These are phyloP conservation scores for Ceratitis capitata DNA, from an alignment of 1,140 invertebrate genomes.

Conservation along the genomic window DNA sequence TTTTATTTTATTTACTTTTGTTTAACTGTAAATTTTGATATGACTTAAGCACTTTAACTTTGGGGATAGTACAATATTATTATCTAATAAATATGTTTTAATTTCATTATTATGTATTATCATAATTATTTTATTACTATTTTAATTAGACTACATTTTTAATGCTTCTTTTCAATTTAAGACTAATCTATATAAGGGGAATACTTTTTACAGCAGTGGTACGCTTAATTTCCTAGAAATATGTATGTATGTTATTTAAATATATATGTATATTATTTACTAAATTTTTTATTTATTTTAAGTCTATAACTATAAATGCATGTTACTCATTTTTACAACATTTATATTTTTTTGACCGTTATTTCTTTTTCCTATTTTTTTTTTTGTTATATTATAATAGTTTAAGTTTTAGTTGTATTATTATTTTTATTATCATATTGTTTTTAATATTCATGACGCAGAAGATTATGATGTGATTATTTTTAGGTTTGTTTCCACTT, in stretches of 20 bases:
- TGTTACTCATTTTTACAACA: slow-evolving; percentile 15
- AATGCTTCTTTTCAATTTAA: slow-evolving; percentile 10
- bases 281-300: no score
- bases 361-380: background rate
- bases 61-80: slow-evolving; percentile 44
- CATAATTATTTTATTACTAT: no score
- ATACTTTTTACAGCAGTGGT: slow-evolving; percentile 41
- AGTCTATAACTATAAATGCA: slow-evolving; percentile 19
- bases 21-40: slow-evolving; percentile 51
- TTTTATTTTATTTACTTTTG: background rate
- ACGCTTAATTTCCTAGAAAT: slow-evolving; percentile 39
- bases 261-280: no score
- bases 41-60: slow-evolving; percentile 59
- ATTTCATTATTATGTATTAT: slow-evolving; percentile 4
- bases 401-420: no score
- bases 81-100: slow-evolving; percentile 39
- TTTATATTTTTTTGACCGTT: background rate
- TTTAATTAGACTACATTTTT: slow-evolving; percentile 38
- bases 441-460: background rate
- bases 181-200: background rate
- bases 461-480: background rate
- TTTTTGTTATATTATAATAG: no score
- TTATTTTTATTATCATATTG: background rate
- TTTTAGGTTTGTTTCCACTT: background rate
- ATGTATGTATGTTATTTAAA: slow-evolving; percentile 39